Evolutionary conservation across 2,113 vertebrate genomes (phyloP).

Genomic region (Petromus typicus): DNA sequence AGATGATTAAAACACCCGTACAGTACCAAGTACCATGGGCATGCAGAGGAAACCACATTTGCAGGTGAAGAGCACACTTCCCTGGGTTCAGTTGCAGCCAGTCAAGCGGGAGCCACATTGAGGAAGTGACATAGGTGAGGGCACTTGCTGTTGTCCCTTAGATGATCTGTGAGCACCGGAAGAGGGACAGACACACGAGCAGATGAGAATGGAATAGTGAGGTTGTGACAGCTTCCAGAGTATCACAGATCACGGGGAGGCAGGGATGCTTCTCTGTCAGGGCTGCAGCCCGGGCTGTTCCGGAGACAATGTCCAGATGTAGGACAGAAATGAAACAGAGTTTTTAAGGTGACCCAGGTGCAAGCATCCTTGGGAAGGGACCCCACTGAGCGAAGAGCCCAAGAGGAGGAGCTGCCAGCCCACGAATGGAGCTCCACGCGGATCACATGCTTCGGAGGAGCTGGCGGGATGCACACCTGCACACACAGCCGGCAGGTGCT

Average conservation of each 20-base stretch:
- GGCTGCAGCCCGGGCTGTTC: not conserved
- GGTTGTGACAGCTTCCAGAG: not conserved
- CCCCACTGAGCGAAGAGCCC: no score
- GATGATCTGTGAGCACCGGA: not conserved
- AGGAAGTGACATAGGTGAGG: not conserved
- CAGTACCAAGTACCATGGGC: not conserved
- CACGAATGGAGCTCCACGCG: not conserved
- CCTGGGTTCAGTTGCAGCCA: not conserved
- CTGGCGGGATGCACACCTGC: not conserved
- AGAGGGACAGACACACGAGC: not conserved
- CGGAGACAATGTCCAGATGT: not conserved
- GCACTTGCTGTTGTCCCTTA: not conserved
- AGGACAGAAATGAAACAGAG: not conserved
- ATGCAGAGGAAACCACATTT: slow-evolving; percentile 7
- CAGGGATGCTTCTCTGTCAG: not conserved
- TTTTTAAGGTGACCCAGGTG: not conserved
- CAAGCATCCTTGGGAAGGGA: not conserved
- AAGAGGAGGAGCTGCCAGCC: not conserved
- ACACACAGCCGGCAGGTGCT: not conserved
- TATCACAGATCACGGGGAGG: not conserved
- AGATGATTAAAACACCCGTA: not conserved
- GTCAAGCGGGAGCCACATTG: not conserved
- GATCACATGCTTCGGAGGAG: not conserved
- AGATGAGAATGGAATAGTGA: not conserved
- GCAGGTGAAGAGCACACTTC: not conserved